Conservation (phyloP, 2,113 vertebrate genomes). For the Pandion haliaetus region DNA sequence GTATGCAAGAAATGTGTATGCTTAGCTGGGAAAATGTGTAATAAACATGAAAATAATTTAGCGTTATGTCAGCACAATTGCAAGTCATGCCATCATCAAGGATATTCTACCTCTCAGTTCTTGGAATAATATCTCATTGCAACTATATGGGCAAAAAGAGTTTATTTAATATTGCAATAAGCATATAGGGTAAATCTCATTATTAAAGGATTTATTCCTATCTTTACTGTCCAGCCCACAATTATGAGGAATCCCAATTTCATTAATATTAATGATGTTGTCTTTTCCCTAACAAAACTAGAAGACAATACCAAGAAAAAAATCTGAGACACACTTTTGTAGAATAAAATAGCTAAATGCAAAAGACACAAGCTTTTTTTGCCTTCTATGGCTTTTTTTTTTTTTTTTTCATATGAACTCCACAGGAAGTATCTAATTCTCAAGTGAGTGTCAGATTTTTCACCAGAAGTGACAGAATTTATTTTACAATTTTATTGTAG, state of each 20-base stretch:
- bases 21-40: background rate
- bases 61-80: background rate
- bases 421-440: background rate
- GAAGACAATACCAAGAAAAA: background rate
- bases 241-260: background rate
- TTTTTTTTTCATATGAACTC: background rate
- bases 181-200: background rate
- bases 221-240: background rate
- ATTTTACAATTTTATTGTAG: background rate
- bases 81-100: background rate
- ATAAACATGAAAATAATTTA: background rate
- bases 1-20: background rate
- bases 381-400: background rate
- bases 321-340: background rate
- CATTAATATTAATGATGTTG: background rate
- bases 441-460: background rate
- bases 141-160: background rate
- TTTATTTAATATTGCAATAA: conserved; percentile 27
- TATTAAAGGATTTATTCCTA: conserved; percentile 9
- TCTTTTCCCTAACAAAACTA: conserved; percentile 13
- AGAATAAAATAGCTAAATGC: background rate
- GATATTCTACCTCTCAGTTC: background rate
- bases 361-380: background rate
- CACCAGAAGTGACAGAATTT: background rate
- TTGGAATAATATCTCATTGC: background rate